Base-by-base conservation (phyloP, 2,113 vertebrate species). In the Nothocercus nigrocapillus region DNA sequence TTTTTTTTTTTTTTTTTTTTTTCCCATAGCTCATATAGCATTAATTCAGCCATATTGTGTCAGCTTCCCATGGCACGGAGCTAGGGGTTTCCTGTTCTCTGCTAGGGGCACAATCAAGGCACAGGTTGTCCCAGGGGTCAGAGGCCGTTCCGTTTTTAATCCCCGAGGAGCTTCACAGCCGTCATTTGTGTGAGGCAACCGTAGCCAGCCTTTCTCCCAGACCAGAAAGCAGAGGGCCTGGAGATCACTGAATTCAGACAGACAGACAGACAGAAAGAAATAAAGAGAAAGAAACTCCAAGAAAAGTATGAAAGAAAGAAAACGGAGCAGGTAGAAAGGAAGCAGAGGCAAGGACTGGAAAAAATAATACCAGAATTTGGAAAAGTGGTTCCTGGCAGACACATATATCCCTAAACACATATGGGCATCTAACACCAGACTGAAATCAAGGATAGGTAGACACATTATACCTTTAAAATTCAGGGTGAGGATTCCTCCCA, bases 41-140 rank as follows among this genome's bases (percentile, higher is more conserved):
- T 9, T 1, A 7, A 27, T 7, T 0, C 9, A 40, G 54, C 34
- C 32, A 28, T 69, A 76, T 30, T 68, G 76, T 3, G 1, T 11
- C 38, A 69, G 32, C 9, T 88, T 66, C 51, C 64, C 68, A 44
- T 3, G 1, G 2, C 27, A 13, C 47, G n/a, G 62, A 4, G 9
- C 0, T 0, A 73, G 67, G 54, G 28, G 6, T 14, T 89, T 28
- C 47, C 47, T 3, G 1, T 36, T 28, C 45, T 34, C 13, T 20
- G 10, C 47, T 64, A 42, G 49, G 42, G 27, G 25, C 83, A 51
- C 40, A 45, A 47, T 5, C 62, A 8, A 30, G 34, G 13, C 3
- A 1, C 0, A 2, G 34, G 42, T 69, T 32, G 45, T 24, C 12
- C 27, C 4, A 32, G 54, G 1, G 20, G 45, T 1, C 5, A 2